Evolutionary conservation across 2,888 invertebrate species (phyloP), one percentile per base, ranked within the genome.

Genomic region (Caenorhabditis becei): DNA sequence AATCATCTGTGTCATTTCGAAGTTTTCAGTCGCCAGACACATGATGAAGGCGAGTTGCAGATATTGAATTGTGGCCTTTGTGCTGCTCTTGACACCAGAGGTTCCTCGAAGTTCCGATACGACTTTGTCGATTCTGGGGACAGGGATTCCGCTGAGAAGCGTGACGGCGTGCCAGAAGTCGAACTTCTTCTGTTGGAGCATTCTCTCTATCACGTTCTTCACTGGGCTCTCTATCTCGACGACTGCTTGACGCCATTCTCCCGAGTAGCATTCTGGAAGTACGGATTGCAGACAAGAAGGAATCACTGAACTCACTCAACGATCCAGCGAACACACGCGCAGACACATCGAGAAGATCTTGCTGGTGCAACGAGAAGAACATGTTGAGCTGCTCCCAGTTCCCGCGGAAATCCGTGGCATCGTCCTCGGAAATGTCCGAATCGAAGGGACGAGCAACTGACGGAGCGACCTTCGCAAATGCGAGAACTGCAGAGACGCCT

Each of bases 271-370:
- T 53, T 41, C 79, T 77, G 49, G 32, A 32, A 32, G 20, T 23
- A 7, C 11, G 2, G 11, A 5, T 44, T 44, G 11, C 3, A 23
- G 8, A 23, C 54, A 56, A 54, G n/a, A 20, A 23, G 10, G 10
- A 23, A 14, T 1, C 7, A 2, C 26, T 3, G 35, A 16, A 61
- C 79, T 56, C 24, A 87, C 88, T 66, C 20, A 88, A 69, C n/a
- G 83, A 77, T 18, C 71, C 51, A 1, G 86, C 84, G 51, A 83
- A 87, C 10, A 87, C 83, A 16, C 87, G 70, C 14, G 79, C 80
- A 11, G 78, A 72, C 24, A 85, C 69, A 23, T 86, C 84, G 10
- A 88, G 80, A 8, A 87, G 47, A 44, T 83, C 82, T 51, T 86
- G 86, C 8, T 65, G 63, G 35, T 86, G 83, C 28, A 82, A 58